These are phyloP conservation scores for Enteromius argenteus DNA, from an alignment of 2,797 vertebrate genomes.

Conservation along the genomic window DNA sequence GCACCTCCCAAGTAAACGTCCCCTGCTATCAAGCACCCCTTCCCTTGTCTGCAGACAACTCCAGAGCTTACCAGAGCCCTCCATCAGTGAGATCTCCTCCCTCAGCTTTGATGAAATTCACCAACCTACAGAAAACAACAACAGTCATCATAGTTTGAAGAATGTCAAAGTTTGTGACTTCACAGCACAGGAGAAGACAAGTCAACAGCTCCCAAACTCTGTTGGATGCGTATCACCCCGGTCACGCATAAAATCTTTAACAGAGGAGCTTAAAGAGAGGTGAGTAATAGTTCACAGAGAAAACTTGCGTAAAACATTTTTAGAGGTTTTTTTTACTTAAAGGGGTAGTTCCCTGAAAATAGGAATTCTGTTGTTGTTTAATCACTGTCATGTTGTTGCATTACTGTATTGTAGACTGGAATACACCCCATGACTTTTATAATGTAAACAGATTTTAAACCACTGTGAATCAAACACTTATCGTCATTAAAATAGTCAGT, in stretches of 20 bases:
- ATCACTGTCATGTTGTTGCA: not conserved
- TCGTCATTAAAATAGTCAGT: no score
- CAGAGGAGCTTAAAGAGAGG: constrained; percentile 65
- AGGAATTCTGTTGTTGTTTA: not conserved
- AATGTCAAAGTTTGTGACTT: constrained; percentile 9
- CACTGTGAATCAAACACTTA: no score
- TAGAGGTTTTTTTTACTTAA: not conserved
- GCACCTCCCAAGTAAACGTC: constrained; percentile 44
- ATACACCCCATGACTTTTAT: not conserved
- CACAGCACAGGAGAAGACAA: not conserved
- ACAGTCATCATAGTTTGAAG: not conserved
- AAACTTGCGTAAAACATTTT: not conserved
- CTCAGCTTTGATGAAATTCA: constrained; percentile 56
- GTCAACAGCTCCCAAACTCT: not conserved
- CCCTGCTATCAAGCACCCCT: constrained; percentile 61
- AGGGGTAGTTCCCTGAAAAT: not conserved
- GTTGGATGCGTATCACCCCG: constrained; percentile 60
- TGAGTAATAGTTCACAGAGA: constrained; percentile 67
- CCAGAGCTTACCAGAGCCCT: constrained; percentile 44
- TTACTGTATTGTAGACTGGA: not conserved
- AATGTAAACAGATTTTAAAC: not conserved
- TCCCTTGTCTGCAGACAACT: constrained; percentile 43
- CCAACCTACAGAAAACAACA: constrained; percentile 32
- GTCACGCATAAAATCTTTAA: constrained; percentile 62
- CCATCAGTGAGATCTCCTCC: constrained; percentile 61